Conservation (phyloP, 1,140 invertebrate genomes). For the Heliconius congener region DNA sequence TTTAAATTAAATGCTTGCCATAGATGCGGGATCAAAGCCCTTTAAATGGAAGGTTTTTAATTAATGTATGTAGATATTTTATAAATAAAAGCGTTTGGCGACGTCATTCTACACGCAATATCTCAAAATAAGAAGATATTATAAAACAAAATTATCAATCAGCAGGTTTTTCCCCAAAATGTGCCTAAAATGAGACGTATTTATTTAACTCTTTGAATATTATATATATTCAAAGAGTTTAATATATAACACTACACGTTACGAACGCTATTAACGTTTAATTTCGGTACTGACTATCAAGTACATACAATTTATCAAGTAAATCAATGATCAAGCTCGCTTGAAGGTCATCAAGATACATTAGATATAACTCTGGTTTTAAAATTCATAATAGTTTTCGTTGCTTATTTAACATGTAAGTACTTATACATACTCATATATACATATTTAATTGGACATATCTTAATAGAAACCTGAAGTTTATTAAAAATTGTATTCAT, state of each 20-base stretch:
- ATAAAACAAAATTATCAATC: no score
- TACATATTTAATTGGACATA: not conserved
- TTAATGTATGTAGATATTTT: no score
- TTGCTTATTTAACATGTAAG: not conserved
- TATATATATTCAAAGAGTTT: not conserved
- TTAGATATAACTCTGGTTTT: constrained; percentile 27
- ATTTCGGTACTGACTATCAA: not conserved
- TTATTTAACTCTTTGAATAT: not conserved
- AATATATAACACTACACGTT: not conserved
- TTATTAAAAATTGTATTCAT: not conserved
- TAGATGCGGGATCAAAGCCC: no score
- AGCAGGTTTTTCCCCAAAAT: no score
- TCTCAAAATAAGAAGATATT: no score
- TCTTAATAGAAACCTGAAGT: not conserved
- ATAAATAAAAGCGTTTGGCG: no score
- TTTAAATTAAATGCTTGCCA: no score
- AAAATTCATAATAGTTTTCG: constrained; percentile 17
- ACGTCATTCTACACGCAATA: no score
- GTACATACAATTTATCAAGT: constrained; percentile 13
- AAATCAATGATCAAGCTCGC: constrained; percentile 30
- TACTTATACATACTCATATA: not conserved
- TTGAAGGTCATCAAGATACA: constrained; percentile 33
- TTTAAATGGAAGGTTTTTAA: no score
- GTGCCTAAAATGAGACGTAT: no score
- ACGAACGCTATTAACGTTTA: not conserved